These are phyloP conservation scores for Origma solitaria DNA, from an alignment of 2,113 vertebrate genomes.

Conservation along the genomic window DNA sequence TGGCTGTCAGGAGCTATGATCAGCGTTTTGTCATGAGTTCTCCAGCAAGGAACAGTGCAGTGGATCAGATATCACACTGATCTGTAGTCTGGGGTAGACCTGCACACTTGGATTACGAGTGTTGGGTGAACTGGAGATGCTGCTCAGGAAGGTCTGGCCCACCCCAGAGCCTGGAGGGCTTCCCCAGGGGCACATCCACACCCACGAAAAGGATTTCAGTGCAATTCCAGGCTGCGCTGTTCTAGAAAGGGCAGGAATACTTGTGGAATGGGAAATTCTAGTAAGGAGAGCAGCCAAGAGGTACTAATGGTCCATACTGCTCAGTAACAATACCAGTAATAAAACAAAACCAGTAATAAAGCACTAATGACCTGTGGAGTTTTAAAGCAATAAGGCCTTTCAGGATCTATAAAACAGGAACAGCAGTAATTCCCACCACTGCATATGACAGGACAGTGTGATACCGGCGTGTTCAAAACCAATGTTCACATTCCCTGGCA, in stretches of 20 bases:
- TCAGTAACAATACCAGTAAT: background rate
- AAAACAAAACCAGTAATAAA: background rate
- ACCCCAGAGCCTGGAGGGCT: background rate
- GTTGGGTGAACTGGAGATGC: background rate
- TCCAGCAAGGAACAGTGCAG: background rate
- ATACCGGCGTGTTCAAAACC: background rate
- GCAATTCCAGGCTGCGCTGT: background rate
- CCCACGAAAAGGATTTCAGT: background rate
- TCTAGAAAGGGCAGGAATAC: background rate
- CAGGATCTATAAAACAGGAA: background rate
- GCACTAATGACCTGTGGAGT: background rate
- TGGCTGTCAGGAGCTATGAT: background rate
- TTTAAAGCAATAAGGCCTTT: background rate
- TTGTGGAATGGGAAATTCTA: background rate
- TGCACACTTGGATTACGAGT: rapidly evolving
- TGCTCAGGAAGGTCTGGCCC: background rate
- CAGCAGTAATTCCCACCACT: background rate
- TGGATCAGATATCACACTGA: background rate
- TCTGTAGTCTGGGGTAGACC: background rate
- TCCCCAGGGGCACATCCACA: background rate
- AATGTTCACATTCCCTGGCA: background rate
- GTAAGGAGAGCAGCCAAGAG: background rate
- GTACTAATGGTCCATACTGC: background rate
- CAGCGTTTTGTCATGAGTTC: background rate
- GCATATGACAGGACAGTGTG: background rate